Evolutionary conservation across 1,140 invertebrate genomes (phyloP).

Genomic region (Drosophila littoralis): DNA sequence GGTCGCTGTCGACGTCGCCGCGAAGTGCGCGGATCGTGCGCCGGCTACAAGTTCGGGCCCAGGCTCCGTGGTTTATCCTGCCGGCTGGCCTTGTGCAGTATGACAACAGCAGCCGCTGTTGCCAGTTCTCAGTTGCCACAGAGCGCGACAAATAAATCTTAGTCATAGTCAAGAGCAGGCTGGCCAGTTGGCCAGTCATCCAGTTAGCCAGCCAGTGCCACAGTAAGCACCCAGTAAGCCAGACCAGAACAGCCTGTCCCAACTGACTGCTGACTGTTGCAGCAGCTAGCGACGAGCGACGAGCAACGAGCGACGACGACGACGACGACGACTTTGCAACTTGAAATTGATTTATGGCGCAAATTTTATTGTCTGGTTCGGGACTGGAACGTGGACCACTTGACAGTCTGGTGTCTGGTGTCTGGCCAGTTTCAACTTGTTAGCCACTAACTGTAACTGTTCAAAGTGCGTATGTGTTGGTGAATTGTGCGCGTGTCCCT

Average conservation of each 20-base stretch:
- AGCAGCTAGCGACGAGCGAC: slow-evolving; percentile 21
- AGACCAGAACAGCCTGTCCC: slow-evolving; percentile 13
- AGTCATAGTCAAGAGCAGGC: slow-evolving; percentile 61
- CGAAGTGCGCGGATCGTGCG: slow-evolving; percentile 38
- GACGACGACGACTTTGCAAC: slow-evolving; percentile 67
- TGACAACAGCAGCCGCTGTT: slow-evolving; percentile 82
- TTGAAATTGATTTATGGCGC: slow-evolving; percentile 81
- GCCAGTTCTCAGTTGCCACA: slow-evolving; percentile 75
- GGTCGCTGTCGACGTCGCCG: slow-evolving; percentile 22
- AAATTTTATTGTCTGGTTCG: slow-evolving; percentile 77
- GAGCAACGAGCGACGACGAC: slow-evolving; percentile 42
- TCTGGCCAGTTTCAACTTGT: slow-evolving; percentile 67
- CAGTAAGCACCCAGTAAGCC: slow-evolving; percentile 47
- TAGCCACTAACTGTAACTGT: slow-evolving; percentile 73
- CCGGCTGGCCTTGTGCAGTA: slow-evolving; percentile 80
- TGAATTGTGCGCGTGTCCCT: slow-evolving; percentile 68
- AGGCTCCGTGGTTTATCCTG: slow-evolving; percentile 84
- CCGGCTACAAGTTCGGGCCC: slow-evolving; percentile 44
- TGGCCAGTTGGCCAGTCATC: slow-evolving; percentile 42
- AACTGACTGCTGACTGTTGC: slow-evolving; percentile 77
- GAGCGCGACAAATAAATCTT: slow-evolving; percentile 79
- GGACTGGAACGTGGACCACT: slow-evolving; percentile 49
- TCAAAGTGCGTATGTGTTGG: slow-evolving; percentile 72
- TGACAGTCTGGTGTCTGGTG: slow-evolving; percentile 28
- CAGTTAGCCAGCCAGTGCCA: slow-evolving; percentile 42